Percentiles rank a stretch among this genome's conserved stretches.
phyloP scores from a whole-genome alignment of 2,888 invertebrate species.

The Lumbricus terrestris region DNA sequence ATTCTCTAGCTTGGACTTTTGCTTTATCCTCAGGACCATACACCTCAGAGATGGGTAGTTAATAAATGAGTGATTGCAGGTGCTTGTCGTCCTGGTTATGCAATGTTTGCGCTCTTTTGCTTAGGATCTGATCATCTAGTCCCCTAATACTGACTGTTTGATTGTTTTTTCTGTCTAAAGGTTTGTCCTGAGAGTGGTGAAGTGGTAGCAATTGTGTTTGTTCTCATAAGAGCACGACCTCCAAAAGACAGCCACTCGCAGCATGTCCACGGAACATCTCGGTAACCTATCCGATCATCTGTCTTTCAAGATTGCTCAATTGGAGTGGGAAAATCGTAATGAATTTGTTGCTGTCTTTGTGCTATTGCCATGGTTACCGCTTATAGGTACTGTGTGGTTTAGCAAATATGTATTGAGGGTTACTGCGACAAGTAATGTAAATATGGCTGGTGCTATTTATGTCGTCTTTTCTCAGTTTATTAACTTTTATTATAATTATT shows the following conservation, averaged over 20 bases:
- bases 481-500: too few species aligned
- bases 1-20: too few species aligned
- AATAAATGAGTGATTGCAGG: too few species aligned
- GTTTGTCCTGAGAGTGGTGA: constrained; percentile 64
- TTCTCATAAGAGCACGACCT: constrained; percentile 62
- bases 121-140: neutral
- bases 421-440: neutral
- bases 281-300: neutral
- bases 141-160: neutral
- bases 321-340: neutral
- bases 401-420: neutral
- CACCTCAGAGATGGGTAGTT: too few species aligned
- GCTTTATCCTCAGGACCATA: too few species aligned
- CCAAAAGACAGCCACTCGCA: constrained; percentile 39
- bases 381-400: neutral
- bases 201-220: constrained; percentile 65
- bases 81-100: too few species aligned
- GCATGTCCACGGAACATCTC: constrained; percentile 11
- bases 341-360: neutral
- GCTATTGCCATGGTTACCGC: neutral
- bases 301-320: neutral
- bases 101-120: too few species aligned
- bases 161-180: constrained; percentile 45
- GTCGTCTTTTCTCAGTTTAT: too few species aligned
- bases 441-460: neutral